Evolutionary conservation across 2,888 invertebrate genomes (phyloP).

Genomic region (Rotaria socialis): DNA sequence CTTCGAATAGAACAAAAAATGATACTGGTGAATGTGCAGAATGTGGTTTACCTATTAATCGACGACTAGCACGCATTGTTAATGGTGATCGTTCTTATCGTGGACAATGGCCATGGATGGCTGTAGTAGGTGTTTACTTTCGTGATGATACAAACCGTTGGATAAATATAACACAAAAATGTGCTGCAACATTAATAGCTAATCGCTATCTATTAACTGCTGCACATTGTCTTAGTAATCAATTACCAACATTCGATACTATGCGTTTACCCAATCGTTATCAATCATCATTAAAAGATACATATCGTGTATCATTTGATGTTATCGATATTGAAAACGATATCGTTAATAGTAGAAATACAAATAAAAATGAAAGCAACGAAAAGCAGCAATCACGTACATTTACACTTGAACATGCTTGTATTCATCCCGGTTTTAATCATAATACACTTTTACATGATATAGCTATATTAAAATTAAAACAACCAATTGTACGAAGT

Average conservation of each 20-base stretch:
- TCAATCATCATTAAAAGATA: constrained; percentile 33
- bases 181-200: constrained; percentile 36
- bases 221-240: constrained; percentile 20
- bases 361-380: not conserved
- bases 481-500: constrained; percentile 37
- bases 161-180: constrained; percentile 34
- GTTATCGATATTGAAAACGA: not conserved
- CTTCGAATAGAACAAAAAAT: not conserved
- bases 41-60: constrained; percentile 7
- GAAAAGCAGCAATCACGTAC: not conserved
- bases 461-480: constrained; percentile 43
- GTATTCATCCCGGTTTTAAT: constrained; percentile 35
- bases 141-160: constrained; percentile 28
- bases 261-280: constrained; percentile 37
- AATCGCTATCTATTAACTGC: constrained; percentile 22
- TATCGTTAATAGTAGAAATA: not conserved
- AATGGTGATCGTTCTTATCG: constrained; percentile 6
- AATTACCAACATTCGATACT: constrained; percentile 3
- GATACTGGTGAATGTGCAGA: constrained; percentile 14
- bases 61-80: constrained; percentile 8
- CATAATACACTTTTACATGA: constrained; percentile 41
- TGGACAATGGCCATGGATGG: constrained; percentile 24
- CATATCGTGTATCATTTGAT: constrained; percentile 36
- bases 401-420: constrained; percentile 8
- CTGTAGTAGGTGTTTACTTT: not conserved